Conservation (phyloP, 2,888 invertebrate genomes). For the Unio delphinus region DNA sequence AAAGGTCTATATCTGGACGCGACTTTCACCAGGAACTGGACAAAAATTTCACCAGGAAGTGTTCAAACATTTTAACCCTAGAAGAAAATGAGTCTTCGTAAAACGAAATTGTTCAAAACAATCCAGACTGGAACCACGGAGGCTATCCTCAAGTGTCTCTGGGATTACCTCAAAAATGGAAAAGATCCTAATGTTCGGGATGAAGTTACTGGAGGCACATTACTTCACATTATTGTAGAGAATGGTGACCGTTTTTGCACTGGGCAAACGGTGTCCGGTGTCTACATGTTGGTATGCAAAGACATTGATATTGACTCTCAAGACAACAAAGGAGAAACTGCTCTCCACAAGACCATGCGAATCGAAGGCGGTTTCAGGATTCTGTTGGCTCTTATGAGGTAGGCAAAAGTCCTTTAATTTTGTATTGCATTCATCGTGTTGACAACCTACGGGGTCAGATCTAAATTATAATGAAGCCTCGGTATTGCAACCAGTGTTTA, state of each 20-base stretch:
- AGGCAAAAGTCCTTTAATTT: background rate
- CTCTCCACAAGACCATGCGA: constrained; percentile 54
- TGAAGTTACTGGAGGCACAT: constrained; percentile 51
- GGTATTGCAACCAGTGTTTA: no score
- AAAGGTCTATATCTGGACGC: no score
- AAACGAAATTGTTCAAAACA: constrained; percentile 72
- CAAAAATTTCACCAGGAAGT: no score
- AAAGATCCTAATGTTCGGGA: constrained; percentile 58
- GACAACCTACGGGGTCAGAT: no score
- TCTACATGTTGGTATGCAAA: constrained; percentile 62
- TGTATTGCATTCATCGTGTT: no score
- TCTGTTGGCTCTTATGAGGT: constrained; percentile 62
- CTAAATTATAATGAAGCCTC: no score
- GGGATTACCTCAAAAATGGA: constrained; percentile 56
- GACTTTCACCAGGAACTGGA: no score
- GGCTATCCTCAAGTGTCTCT: constrained; percentile 45
- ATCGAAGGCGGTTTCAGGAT: constrained; percentile 56
- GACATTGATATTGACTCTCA: constrained; percentile 60
- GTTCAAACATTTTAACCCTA: no score
- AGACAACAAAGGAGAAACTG: constrained; percentile 55
- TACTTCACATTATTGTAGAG: constrained; percentile 57
- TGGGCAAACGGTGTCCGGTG: constrained; percentile 54
- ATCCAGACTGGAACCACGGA: constrained; percentile 47
- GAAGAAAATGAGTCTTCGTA: constrained; percentile 48
- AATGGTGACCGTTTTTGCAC: constrained; percentile 53